Percentiles rank a stretch among this genome's conserved stretches.
phyloP scores from a whole-genome alignment of 1,140 invertebrate genomes.

The Meteorus sp. region DNA sequence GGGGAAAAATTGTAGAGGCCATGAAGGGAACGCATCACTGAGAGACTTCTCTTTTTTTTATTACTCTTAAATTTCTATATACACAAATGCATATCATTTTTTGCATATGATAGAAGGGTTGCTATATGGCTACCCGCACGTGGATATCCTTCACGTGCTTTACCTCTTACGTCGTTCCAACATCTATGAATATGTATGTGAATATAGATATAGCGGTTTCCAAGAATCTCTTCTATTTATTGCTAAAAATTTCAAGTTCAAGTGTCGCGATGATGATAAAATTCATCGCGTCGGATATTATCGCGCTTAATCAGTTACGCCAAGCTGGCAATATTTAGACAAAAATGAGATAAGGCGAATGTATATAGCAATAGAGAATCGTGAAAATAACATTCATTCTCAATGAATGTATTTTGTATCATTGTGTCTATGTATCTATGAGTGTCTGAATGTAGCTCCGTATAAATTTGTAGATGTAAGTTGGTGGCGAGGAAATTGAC shows the following conservation, averaged over 20 bases:
- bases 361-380: not conserved
- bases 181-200: not conserved
- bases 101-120: not conserved
- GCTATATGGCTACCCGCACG: slow-evolving; percentile 18
- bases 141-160: slow-evolving; percentile 23
- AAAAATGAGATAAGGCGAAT: not conserved
- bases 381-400: no score
- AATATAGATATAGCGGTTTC: not conserved
- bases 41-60: not conserved
- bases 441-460: no score
- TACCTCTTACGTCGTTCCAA: not conserved
- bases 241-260: slow-evolving; percentile 14
- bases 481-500: no score
- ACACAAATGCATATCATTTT: not conserved
- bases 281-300: not conserved
- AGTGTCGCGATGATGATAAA: not conserved
- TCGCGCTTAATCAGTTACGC: not conserved
- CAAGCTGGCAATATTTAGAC: not conserved
- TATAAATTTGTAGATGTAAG: no score
- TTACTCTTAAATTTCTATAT: not conserved
- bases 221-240: not conserved
- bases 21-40: not conserved
- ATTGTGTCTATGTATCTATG: slow-evolving; percentile 3
- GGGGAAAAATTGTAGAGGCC: not conserved
- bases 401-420: not conserved